Conservation (phyloP, 2,113 vertebrate species). For the Cryptoleucopteryx plumbea region DNA sequence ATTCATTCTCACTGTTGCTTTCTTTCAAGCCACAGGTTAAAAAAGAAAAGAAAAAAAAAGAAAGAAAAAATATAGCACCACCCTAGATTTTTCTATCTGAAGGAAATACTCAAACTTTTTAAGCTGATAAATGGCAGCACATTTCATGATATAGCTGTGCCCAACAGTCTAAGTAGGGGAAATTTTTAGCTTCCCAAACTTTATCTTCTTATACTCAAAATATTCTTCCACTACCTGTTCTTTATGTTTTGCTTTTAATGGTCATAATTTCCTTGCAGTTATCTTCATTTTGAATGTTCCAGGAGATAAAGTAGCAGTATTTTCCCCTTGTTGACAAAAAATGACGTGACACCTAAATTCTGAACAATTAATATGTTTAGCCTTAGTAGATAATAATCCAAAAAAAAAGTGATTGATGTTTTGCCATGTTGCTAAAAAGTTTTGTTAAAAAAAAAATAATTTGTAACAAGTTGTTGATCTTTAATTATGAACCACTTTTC, state of each 20-base stretch:
- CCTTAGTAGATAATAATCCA: background rate
- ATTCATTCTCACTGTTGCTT: constrained; percentile 65
- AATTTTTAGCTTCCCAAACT: background rate
- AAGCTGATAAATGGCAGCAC: background rate
- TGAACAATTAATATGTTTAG: background rate
- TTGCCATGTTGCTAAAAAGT: background rate
- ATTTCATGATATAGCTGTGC: background rate
- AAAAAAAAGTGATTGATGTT: background rate
- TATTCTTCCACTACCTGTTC: background rate
- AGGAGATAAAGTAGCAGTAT: background rate
- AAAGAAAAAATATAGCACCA: background rate
- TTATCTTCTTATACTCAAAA: background rate
- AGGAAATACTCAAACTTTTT: constrained; percentile 49
- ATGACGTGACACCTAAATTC: background rate
- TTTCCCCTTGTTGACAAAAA: background rate
- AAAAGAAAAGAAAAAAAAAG: background rate
- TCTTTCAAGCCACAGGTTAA: constrained; percentile 45
- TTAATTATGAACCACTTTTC: background rate
- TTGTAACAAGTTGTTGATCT: background rate
- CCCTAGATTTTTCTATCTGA: background rate
- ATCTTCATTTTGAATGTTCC: background rate
- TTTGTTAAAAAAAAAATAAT: background rate
- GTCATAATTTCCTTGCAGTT: background rate
- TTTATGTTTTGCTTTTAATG: background rate
- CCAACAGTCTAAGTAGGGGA: background rate